These are phyloP conservation scores for Struthidea cinerea DNA, from an alignment of 2,113 vertebrate species.

Conservation along the genomic window DNA sequence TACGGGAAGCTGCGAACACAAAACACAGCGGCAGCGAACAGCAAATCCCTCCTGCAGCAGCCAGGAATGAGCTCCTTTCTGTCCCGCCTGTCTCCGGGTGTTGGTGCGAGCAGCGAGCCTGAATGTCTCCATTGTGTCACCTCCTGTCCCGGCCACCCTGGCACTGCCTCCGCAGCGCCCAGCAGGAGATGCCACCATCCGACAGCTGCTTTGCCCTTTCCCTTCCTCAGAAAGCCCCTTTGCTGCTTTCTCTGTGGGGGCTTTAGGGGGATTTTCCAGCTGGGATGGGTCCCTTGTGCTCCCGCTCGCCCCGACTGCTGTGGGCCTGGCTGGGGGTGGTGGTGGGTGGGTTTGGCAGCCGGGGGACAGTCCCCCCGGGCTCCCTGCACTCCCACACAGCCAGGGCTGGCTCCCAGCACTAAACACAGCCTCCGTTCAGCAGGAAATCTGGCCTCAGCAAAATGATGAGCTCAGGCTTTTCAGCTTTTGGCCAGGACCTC, in stretches of 20 bases:
- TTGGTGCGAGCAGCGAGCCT: neutral
- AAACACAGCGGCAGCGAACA: conserved; percentile 31
- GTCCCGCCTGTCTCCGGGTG: neutral
- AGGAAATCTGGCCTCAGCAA: neutral
- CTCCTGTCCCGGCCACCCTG: neutral
- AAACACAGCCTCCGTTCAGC: neutral
- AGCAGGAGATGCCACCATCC: neutral
- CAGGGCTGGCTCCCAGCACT: neutral
- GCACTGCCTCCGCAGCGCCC: neutral
- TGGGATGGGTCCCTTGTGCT: neutral
- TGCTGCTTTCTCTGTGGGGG: neutral
- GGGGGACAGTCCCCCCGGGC: neutral
- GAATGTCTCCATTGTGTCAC: conserved; percentile 41
- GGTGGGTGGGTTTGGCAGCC: neutral
- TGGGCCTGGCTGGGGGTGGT: neutral
- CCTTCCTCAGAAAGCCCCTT: neutral
- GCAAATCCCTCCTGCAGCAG: conserved; percentile 26
- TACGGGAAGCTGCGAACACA: conserved; percentile 3
- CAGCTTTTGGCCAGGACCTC: neutral
- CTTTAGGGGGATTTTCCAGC: neutral
- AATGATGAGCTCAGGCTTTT: neutral
- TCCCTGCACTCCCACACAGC: neutral
- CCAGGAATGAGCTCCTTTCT: conserved; percentile 41
- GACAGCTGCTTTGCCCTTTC: neutral
- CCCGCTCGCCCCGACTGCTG: neutral